Base-by-base conservation (phyloP, 2,888 invertebrate genomes). In the Drosophila kambysellisi region DNA sequence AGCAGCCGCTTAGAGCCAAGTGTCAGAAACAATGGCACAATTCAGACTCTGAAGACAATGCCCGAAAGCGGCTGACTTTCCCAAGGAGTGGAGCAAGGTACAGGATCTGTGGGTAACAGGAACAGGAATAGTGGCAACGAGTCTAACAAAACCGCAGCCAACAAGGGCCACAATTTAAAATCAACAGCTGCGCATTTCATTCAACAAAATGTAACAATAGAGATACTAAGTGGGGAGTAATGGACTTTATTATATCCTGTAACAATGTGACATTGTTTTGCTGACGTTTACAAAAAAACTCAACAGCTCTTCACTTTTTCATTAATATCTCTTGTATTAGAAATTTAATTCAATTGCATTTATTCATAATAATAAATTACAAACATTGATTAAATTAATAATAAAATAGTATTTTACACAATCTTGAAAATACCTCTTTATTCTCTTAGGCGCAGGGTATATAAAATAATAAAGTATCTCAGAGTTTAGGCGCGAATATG, bases 1-100 rank as follows among this genome's bases (percentile, higher is more conserved):
- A 86, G 87, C 83, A 74, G 87, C 76, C 89, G 87, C 89, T 85
- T 85, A 89, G 74, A 79, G 71, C 67, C 78, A 85, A 86, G 85
- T 84, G 85, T 69, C 85, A 78, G 81, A 72, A 70, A 86, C 89
- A 86, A 89, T 82, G 76, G 75, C 68, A 75, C 54, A 77, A 79
- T 67, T 75, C 74, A 57, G 30, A 70, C 59, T 72, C 60, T 67
- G 70, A 67, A 70, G 67, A 87, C 78, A 80, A 76, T 75, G 75
- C 63, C 56, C 64, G 37, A 63, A 65, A 69, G 52, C 65, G 60
- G 29, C 51, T 57, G 59, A 50, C 74, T 66, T 46, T 20, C 33
- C 17, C 61, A 66, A 53, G 54, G 25, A 64, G 46, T 33, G 30
- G 41, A 56, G 25, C 46, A 57, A 30, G 57, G 56, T 35, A 46